phyloP scores from a whole-genome alignment of 2,888 invertebrate genomes.

The Sycophila texana region DNA sequence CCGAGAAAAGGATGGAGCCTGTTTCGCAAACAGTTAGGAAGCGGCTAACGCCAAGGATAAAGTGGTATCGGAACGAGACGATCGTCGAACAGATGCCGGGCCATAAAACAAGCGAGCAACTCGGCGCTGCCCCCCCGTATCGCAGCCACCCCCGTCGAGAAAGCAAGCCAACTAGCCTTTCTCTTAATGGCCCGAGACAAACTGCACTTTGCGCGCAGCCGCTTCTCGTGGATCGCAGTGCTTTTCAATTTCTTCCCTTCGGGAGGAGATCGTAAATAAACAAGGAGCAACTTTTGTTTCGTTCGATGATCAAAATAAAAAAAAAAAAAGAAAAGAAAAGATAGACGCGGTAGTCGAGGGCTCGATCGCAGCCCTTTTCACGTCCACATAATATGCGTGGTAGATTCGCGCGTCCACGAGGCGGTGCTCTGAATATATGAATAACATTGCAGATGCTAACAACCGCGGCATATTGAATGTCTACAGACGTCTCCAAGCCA shows the following conservation, averaged over 20 bases:
- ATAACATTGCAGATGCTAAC: slow-evolving; percentile 74
- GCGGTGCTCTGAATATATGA: slow-evolving; percentile 71
- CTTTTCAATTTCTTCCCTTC: slow-evolving; percentile 32
- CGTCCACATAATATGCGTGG: slow-evolving; percentile 60
- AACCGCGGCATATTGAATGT: slow-evolving; percentile 72
- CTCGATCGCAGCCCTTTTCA: slow-evolving; percentile 55
- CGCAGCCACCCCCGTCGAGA: slow-evolving; percentile 59
- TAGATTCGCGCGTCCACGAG: slow-evolving; percentile 54
- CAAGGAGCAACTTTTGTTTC: too few species aligned
- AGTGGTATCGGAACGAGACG: slow-evolving; percentile 76
- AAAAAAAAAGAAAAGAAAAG: slow-evolving; percentile 8
- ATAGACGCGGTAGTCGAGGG: slow-evolving; percentile 47
- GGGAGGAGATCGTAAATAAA: too few species aligned
- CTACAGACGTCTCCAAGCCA: slow-evolving; percentile 64
- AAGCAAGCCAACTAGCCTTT: slow-evolving; percentile 72
- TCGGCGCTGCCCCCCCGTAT: slow-evolving; percentile 64
- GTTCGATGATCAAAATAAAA: not conserved
- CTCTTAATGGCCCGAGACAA: slow-evolving; percentile 76
- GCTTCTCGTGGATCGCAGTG: slow-evolving; percentile 13
- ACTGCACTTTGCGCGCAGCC: slow-evolving; percentile 68
- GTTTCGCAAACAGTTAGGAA: slow-evolving; percentile 76
- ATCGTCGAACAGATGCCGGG: slow-evolving; percentile 76
- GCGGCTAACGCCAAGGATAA: slow-evolving; percentile 74
- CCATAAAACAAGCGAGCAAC: slow-evolving; percentile 73
- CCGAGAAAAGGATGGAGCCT: slow-evolving; percentile 63